These are phyloP conservation scores for Cynopterus sphinx DNA, from an alignment of 2,797 vertebrate genomes.

Conservation along the genomic window DNA sequence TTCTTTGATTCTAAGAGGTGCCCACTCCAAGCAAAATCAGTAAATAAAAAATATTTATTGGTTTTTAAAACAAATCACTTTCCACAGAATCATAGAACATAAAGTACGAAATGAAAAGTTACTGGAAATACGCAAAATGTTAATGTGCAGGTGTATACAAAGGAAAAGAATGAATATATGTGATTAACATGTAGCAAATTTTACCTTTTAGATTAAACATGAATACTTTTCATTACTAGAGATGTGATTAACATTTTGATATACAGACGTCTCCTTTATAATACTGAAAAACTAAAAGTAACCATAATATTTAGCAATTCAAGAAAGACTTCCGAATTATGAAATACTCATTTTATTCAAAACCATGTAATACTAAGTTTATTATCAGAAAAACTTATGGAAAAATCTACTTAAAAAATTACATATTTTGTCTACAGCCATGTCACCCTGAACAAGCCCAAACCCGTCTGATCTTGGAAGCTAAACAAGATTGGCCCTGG, in stretches of 20 bases:
- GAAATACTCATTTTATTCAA: constrained; percentile 24
- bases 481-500: too few relatives aligned
- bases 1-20: not conserved
- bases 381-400: constrained; percentile 1
- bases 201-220: constrained; percentile 7
- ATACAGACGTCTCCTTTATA: not conserved
- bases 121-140: not conserved
- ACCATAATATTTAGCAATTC: not conserved
- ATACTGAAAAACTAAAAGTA: constrained; percentile 1
- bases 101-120: not conserved
- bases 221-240: not conserved
- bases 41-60: not conserved
- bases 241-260: not conserved
- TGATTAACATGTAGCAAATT: not conserved
- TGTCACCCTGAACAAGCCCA: too few relatives aligned
- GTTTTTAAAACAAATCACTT: not conserved
- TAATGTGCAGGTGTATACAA: not conserved
- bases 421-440: not conserved
- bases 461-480: too few relatives aligned
- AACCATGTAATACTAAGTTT: not conserved
- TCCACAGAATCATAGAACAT: not conserved
- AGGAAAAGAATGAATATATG: not conserved
- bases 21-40: not conserved
- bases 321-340: constrained; percentile 2
- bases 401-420: not conserved